A percentile compares a stretch with the other conserved stretches of the same genome.
These are phyloP conservation scores for Hemithea aestivaria DNA, from an alignment of 2,888 invertebrate species.

Conservation along the genomic window DNA sequence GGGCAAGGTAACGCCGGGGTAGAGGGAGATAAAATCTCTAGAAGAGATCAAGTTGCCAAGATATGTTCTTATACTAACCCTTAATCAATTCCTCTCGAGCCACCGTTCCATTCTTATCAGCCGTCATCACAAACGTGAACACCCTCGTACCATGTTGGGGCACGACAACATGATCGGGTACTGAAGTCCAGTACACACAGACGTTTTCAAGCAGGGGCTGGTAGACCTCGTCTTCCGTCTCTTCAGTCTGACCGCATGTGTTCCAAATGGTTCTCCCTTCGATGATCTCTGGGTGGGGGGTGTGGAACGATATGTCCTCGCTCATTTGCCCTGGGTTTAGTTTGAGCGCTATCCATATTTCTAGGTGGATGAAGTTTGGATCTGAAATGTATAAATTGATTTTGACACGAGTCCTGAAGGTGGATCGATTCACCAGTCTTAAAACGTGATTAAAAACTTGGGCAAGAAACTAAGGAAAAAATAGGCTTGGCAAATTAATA, in stretches of 20 bases:
- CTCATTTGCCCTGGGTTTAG: constrained; percentile 61
- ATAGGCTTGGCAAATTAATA: too few species aligned
- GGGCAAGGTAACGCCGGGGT: too few species aligned
- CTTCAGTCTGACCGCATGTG: constrained; percentile 62
- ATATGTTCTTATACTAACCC: constrained; percentile 39
- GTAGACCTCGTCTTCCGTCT: constrained; percentile 56
- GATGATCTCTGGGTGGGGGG: constrained; percentile 57
- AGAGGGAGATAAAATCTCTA: too few species aligned
- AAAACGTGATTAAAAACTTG: too few species aligned
- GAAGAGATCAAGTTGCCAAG: too few species aligned
- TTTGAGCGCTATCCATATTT: constrained; percentile 69
- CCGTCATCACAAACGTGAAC: constrained; percentile 76
- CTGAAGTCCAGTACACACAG: constrained; percentile 71
- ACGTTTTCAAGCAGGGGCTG: constrained; percentile 59
- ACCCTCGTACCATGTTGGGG: constrained; percentile 66
- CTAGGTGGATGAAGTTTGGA: constrained; percentile 63
- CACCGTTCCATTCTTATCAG: constrained; percentile 67
- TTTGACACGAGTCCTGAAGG: too few species aligned
- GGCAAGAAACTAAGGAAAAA: too few species aligned
- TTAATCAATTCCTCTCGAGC: constrained; percentile 63
- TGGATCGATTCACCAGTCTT: too few species aligned
- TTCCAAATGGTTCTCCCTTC: constrained; percentile 59
- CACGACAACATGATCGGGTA: constrained; percentile 67
- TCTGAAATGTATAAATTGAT: constrained; percentile 43
- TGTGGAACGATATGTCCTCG: constrained; percentile 58